A percentile compares a stretch with the other conserved stretches of the same genome.
Conservation (phyloP, 2,888 invertebrate genomes). For the Calameuta idolon region DNA sequence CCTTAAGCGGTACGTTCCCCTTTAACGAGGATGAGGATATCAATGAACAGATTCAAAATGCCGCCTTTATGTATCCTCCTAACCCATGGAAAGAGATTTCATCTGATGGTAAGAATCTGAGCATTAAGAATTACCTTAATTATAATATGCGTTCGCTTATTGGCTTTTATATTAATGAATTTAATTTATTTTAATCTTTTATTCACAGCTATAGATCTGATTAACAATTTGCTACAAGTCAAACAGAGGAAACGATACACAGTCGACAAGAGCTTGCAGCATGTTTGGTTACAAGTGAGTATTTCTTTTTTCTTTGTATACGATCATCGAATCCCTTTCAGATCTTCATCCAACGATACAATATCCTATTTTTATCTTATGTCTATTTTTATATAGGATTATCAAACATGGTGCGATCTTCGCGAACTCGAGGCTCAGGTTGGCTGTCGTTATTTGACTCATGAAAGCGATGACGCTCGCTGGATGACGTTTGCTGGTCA, state of each 20-base stretch:
- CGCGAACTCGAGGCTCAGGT: slow-evolving; percentile 84
- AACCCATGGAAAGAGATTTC: slow-evolving; percentile 98
- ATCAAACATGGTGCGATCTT: slow-evolving; percentile 95
- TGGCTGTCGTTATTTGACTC: slow-evolving; percentile 86
- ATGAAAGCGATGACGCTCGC: slow-evolving; percentile 92
- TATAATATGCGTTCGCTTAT: slow-evolving; percentile 10
- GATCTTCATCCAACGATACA: not conserved
- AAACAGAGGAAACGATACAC: slow-evolving; percentile 95
- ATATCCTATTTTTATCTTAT: not conserved
- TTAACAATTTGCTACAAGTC: slow-evolving; percentile 97
- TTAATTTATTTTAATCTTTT: slow-evolving; percentile 22
- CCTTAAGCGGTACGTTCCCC: slow-evolving; percentile 97
- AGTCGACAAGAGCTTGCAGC: slow-evolving; percentile 94
- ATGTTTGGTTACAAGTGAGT: slow-evolving; percentile 93
- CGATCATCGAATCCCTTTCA: not conserved
- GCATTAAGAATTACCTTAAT: slow-evolving; percentile 5
- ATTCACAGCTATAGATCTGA: slow-evolving; percentile 93
- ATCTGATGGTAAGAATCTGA: slow-evolving; percentile 76
- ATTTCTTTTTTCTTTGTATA: not conserved
- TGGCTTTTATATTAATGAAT: slow-evolving; percentile 12
- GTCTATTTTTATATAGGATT: slow-evolving; percentile 74
- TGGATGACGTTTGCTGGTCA: slow-evolving; percentile 75
- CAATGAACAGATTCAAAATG: slow-evolving; percentile 99
- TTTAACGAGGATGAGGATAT: slow-evolving; percentile 99
- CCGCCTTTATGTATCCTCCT: slow-evolving; percentile 99